Evolutionary conservation across 2,888 invertebrate species (phyloP).

Genomic region (Philereme vetulata): DNA sequence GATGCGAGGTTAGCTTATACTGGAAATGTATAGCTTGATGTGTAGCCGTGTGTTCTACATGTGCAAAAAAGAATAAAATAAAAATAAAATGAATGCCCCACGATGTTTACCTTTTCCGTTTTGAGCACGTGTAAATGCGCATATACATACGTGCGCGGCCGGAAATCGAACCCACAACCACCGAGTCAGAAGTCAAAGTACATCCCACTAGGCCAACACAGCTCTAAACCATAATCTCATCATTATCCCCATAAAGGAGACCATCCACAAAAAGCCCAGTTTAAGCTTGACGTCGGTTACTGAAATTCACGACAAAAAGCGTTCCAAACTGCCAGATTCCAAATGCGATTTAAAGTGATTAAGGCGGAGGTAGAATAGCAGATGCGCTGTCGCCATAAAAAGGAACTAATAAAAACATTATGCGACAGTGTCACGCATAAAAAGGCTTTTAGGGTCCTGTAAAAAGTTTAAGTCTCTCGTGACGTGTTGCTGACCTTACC

Average conservation of each 20-base stretch:
- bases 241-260: background rate
- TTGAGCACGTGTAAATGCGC: no score
- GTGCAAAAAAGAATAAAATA: no score
- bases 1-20: no score
- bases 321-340: background rate
- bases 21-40: no score
- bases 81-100: no score
- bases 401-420: constrained; percentile 23
- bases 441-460: constrained; percentile 18
- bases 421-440: constrained; percentile 10
- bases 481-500: background rate
- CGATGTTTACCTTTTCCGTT: no score
- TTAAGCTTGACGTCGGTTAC: background rate
- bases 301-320: background rate
- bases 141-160: no score
- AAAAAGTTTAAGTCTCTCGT: constrained; percentile 3
- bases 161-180: no score
- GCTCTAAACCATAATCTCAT: background rate
- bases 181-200: no score
- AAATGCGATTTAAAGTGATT: constrained; percentile 14
- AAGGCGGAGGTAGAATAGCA: constrained; percentile 2
- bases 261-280: background rate
- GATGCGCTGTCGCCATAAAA: constrained; percentile 16
- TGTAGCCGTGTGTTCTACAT: no score
- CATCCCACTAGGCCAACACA: no score